Percentiles rank a stretch among this genome's conserved stretches.
Evolutionary conservation across 2,797 vertebrate species (phyloP).

Genomic region (Enteromius unitaeniatus): DNA sequence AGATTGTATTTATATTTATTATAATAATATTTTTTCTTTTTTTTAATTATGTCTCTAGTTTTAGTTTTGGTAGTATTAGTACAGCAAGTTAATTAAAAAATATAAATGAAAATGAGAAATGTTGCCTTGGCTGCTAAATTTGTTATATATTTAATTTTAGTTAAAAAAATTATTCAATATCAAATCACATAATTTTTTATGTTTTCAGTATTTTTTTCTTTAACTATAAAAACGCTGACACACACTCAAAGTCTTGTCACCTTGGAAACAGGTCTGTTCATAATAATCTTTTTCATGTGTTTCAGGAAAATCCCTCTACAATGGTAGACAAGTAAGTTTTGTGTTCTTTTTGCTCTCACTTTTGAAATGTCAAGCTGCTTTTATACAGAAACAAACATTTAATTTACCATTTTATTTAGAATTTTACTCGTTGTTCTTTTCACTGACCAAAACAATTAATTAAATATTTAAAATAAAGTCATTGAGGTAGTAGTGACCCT

Average conservation of each 20-base stretch:
- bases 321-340: constrained; percentile 47
- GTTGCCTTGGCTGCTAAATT: neutral
- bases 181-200: neutral
- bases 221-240: neutral
- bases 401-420: neutral
- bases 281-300: constrained; percentile 4
- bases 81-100: neutral
- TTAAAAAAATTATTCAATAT: neutral
- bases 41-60: neutral
- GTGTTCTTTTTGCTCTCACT: neutral
- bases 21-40: neutral
- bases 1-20: neutral
- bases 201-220: neutral
- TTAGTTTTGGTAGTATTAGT: neutral
- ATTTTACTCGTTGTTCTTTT: neutral
- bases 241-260: neutral
- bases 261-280: neutral
- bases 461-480: neutral
- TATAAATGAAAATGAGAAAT: neutral
- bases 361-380: neutral
- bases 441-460: neutral
- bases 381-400: neutral
- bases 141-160: neutral
- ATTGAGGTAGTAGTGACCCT: neutral
- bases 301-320: constrained; percentile 22